These are phyloP conservation scores for Celastrina argiolus DNA, from an alignment of 2,888 invertebrate species.

Conservation along the genomic window DNA sequence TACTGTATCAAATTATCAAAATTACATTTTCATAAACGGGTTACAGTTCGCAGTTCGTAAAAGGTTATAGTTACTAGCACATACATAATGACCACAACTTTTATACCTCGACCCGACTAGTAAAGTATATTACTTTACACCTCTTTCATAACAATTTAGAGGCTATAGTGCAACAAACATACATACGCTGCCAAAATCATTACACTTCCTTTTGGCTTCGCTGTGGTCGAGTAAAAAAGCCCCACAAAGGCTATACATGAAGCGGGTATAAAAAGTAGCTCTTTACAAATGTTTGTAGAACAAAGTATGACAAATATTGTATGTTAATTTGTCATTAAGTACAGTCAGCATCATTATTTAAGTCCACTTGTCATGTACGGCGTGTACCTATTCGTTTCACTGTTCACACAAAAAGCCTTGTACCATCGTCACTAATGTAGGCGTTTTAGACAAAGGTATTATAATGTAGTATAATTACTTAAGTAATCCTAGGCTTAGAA, in stretches of 20 bases:
- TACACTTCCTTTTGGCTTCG: no score
- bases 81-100: no score
- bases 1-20: not conserved
- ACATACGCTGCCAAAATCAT: no score
- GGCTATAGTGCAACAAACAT: no score
- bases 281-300: constrained; percentile 21
- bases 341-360: constrained; percentile 23
- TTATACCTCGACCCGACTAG: no score
- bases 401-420: not conserved
- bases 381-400: constrained; percentile 1
- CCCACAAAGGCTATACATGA: constrained; percentile 1
- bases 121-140: no score
- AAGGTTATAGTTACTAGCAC: no score
- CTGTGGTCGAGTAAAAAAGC: not conserved
- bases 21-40: not conserved
- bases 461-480: not conserved
- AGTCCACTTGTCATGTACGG: constrained; percentile 23
- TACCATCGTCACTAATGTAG: not conserved
- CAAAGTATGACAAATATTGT: constrained; percentile 21
- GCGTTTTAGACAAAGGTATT: not conserved
- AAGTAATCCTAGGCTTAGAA: no score
- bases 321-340: constrained; percentile 25
- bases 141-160: no score
- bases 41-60: not conserved
- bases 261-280: constrained; percentile 11